phyloP scores from a whole-genome alignment of 2,888 invertebrate genomes.

The Drosophila fungiperda region DNA sequence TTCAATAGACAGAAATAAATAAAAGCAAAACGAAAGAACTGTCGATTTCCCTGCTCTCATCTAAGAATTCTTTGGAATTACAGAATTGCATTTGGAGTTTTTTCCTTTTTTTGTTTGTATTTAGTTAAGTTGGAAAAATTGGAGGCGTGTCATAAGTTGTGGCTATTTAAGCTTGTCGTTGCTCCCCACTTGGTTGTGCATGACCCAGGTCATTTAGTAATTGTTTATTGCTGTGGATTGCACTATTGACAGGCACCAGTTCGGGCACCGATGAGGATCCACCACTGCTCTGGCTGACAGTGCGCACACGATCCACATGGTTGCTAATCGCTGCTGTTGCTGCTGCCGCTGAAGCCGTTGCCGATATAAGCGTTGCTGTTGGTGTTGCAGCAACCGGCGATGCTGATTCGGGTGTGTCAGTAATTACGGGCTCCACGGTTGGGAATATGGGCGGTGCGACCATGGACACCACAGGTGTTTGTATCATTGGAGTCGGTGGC shows the following conservation, averaged over 20 bases:
- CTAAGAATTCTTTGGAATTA: constrained; percentile 65
- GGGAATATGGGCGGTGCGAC: constrained; percentile 84
- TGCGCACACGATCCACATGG: constrained; percentile 88
- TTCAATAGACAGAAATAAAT: constrained; percentile 34
- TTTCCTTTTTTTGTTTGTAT: constrained; percentile 27
- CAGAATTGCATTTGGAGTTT: constrained; percentile 46
- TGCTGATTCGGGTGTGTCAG: constrained; percentile 45
- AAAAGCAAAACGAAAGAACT: constrained; percentile 26
- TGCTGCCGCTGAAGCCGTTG: constrained; percentile 44
- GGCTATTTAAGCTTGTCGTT: constrained; percentile 35
- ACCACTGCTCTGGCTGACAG: constrained; percentile 87
- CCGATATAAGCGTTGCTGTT: constrained; percentile 87
- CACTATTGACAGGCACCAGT: constrained; percentile 75
- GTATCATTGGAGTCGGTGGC: constrained; percentile 89
- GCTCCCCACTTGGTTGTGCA: constrained; percentile 17
- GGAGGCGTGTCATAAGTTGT: constrained; percentile 3
- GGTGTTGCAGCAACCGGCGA: constrained; percentile 82
- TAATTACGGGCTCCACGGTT: constrained; percentile 58
- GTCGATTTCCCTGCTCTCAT: constrained; percentile 15
- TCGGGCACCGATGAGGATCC: constrained; percentile 81
- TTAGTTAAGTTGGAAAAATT: constrained; percentile 16
- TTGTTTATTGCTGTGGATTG: constrained; percentile 72
- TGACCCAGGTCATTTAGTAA: constrained; percentile 30
- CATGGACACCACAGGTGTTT: constrained; percentile 87
- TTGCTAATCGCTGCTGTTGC: constrained; percentile 54